Evolutionary conservation across 2,888 invertebrate genomes (phyloP).

Genomic region (Mechanitis mazaeus): DNA sequence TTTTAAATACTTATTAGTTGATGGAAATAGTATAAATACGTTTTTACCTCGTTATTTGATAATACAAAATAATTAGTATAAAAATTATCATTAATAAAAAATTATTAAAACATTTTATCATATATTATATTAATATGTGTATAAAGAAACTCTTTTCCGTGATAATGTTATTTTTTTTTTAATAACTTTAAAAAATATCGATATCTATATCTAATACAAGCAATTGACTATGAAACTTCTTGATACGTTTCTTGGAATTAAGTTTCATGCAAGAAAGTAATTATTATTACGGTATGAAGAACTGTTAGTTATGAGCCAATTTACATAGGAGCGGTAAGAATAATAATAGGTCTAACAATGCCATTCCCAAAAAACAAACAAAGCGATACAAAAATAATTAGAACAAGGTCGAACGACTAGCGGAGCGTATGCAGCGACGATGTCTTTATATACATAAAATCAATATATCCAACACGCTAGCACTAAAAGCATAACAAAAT

Average conservation of each 20-base stretch:
- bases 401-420: constrained; percentile 57
- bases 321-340: constrained; percentile 19
- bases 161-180: too few relatives aligned
- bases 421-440: constrained; percentile 49
- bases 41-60: too few relatives aligned
- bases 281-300: constrained; percentile 13
- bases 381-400: constrained; percentile 47
- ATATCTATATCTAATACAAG: background rate
- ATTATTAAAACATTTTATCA: too few relatives aligned
- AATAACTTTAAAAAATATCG: too few relatives aligned
- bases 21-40: too few relatives aligned
- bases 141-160: too few relatives aligned
- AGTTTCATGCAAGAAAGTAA: constrained; percentile 20
- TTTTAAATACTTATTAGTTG: too few relatives aligned
- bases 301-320: constrained; percentile 16
- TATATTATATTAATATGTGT: too few relatives aligned
- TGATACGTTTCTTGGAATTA: constrained; percentile 15
- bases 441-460: constrained; percentile 63
- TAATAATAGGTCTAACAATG: constrained; percentile 22
- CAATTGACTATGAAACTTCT: constrained; percentile 9
- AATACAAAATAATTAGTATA: too few relatives aligned
- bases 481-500: constrained; percentile 33
- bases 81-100: too few relatives aligned
- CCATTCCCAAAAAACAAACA: constrained; percentile 35
- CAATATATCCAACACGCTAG: constrained; percentile 53